phyloP scores from a whole-genome alignment of 37 sponge, comb jelly and placozoan genomes.

The Agelas oroides region DNA sequence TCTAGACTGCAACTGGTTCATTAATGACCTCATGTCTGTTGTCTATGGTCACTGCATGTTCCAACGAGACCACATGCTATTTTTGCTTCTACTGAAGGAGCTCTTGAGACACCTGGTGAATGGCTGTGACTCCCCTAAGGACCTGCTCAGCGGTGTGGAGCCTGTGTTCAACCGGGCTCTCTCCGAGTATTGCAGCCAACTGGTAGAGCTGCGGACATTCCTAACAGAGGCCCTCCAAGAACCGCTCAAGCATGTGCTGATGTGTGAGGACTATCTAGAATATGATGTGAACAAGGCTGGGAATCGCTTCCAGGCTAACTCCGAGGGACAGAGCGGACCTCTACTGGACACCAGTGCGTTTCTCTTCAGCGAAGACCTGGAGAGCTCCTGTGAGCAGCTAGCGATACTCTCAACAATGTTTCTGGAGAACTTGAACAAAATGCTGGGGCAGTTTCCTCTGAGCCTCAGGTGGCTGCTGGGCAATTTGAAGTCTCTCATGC shows the following conservation, averaged over 20 bases:
- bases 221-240: constrained; percentile 34
- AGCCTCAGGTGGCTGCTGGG: constrained; percentile 58
- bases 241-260: constrained; percentile 36
- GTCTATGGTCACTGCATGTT: constrained; percentile 73
- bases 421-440: neutral
- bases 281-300: constrained; percentile 67
- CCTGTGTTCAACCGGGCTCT: constrained; percentile 35
- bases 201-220: constrained; percentile 38
- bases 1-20: constrained; percentile 41
- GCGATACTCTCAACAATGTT: constrained; percentile 24
- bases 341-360: constrained; percentile 17
- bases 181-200: constrained; percentile 54
- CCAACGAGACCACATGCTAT: constrained; percentile 53
- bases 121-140: constrained; percentile 23
- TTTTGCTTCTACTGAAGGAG: constrained; percentile 29
- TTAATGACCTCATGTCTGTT: constrained; percentile 58
- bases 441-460: constrained; percentile 20
- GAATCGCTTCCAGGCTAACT: constrained; percentile 12
- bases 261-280: constrained; percentile 46
- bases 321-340: neutral
- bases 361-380: constrained; percentile 51
- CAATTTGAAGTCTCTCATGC: constrained; percentile 21
- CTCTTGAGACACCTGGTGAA: constrained; percentile 35
- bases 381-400: constrained; percentile 26
- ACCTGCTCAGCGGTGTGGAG: constrained; percentile 59